Base-by-base conservation (phyloP, 2,888 invertebrate genomes). In the Aphrophora alni region DNA sequence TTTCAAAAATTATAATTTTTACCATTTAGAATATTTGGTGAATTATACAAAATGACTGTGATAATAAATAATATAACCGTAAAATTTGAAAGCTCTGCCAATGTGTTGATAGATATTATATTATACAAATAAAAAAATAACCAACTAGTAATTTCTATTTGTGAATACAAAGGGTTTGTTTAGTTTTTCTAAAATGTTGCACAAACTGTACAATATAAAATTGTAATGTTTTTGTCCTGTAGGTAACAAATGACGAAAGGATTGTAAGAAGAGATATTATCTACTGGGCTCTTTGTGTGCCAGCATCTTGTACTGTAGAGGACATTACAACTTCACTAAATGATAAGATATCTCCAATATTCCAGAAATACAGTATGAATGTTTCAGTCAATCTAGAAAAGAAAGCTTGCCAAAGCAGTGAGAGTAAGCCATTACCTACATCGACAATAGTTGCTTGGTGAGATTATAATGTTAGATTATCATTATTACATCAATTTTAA, bases 231-330 rank as follows among this genome's bases (percentile, higher is more conserved):
- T 68, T 83, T 38, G 74, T 80, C 81, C 88, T 88, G 75, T 85
- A 93, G 93, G 92, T 93, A 70, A 83, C 83, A 26, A 33, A 73
- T 21, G 82, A 83, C 69, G 78, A 78, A 17, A 80, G 82, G 26
- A 82, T 83, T 51, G 80, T 79, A 17, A 76, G 80, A n/a, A 75
- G 82, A 44, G 82, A 83, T 73, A 71, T 75, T 24, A 89, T 93
- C 74, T 92, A 92, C 84, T 93, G 93, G 93, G 93, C 91, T 1
- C 86, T 93, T 17, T 93, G 93, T 85, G 89, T 92, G n/a, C 93
- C 93, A 0, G 89, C 90, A 7, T 89, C 90, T 0, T 93, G 93
- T 86, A 89, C 89, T 0, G 83, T 90, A 10, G 85, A 88, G 24
- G 93, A 93, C 85, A 91, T 93, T 0, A 90, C 92, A 86, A 87